Base-by-base conservation (phyloP, 2,888 invertebrate genomes). In the Acrobasis consociella region DNA sequence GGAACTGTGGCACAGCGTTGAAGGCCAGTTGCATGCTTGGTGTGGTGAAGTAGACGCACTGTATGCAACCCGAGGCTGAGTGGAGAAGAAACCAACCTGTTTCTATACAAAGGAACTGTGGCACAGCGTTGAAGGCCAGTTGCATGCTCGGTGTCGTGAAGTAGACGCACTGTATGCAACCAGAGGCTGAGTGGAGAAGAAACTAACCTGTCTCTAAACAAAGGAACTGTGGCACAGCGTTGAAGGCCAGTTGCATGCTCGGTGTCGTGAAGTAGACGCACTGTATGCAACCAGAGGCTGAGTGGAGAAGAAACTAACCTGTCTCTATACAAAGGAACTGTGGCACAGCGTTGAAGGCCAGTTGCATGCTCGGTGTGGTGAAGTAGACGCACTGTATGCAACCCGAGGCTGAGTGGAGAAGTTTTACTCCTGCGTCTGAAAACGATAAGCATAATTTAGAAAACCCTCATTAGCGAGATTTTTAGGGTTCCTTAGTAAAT, bases 111-210 rank as follows among this genome's bases (percentile, higher is more conserved):
- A 93, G 73, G 70, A 93, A 93, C 74, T 93, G 93, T 0, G 93
- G 93, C 1, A 93, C 91, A 0, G 93, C 87, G 39, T 93, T 92
- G 80, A 93, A 93, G 0, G 93, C 93, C 0, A 86, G 70, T 75
- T 93, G 93, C 93, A 93, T 93, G 62, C 87, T 87, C 0, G 93
- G 93, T 0, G 93, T 93, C 0, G 93, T 93, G 9, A 93, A 72
- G 59, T 93, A 93, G 0, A 93, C 87, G 31, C 93, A 93, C 59
- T 91, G 91, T 17, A 92, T 87, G 71, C 91, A 91, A 0, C 93
- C 93, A 0, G 88, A 83, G 1, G 76, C 78, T 0, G 92, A 91
- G 50, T 93, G 93, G 0, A 92, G 73, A 0, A 93, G 73, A n/a
- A n/a, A n/a, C n/a, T n/a, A n/a, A n/a, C n/a, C n/a, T n/a, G n/a